These are phyloP conservation scores for Sphaerophoria taeniata DNA, from an alignment of 2,888 invertebrate genomes.

Conservation along the genomic window DNA sequence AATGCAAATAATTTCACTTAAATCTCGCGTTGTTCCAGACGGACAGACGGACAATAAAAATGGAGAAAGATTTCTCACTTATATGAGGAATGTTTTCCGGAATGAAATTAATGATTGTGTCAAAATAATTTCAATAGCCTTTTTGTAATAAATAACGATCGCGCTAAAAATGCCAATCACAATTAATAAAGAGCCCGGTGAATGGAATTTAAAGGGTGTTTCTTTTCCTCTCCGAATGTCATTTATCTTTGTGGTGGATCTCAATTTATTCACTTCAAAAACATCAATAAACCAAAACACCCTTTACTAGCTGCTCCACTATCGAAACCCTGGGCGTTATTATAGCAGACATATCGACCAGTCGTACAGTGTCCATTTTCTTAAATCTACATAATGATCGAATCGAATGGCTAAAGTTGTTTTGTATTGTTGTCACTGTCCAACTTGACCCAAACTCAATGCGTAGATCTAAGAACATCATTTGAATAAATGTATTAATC, in stretches of 20 bases:
- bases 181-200: slow-evolving; percentile 13
- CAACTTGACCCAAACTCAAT: slow-evolving; percentile 36
- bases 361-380: slow-evolving; percentile 33
- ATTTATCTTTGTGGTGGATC: too few species aligned
- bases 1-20: slow-evolving; percentile 53
- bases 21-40: background rate
- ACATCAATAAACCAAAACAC: background rate
- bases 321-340: slow-evolving; percentile 45
- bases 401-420: slow-evolving; percentile 45
- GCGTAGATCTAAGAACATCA: slow-evolving; percentile 1
- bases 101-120: slow-evolving; percentile 60
- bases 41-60: background rate
- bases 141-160: slow-evolving; percentile 52
- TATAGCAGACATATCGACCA: slow-evolving; percentile 48
- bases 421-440: slow-evolving; percentile 36
- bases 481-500: background rate
- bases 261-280: background rate
- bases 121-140: slow-evolving; percentile 59
- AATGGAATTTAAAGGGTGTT: slow-evolving; percentile 14
- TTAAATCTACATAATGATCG: slow-evolving; percentile 46
- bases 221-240: too few species aligned
- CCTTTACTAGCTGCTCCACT: slow-evolving; percentile 5
- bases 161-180: slow-evolving; percentile 63
- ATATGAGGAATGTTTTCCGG: slow-evolving; percentile 31
- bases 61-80: slow-evolving; percentile 36